A percentile compares a stretch with the other conserved stretches of the same genome.
phyloP scores from a whole-genome alignment of 2,113 vertebrate genomes.

The Phoenicopterus ruber region DNA sequence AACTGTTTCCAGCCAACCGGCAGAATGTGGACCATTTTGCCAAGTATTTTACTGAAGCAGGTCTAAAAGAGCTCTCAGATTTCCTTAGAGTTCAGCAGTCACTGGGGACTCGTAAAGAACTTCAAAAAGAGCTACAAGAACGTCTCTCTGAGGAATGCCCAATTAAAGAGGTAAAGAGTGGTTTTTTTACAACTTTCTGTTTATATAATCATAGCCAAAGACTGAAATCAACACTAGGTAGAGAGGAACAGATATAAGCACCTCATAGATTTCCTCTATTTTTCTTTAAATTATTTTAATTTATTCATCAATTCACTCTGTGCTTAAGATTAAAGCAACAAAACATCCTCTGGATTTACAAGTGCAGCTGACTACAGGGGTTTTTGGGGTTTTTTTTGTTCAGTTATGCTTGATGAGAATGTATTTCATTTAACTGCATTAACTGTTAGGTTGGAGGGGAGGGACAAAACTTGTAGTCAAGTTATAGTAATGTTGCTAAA shows the following conservation, averaged over 20 bases:
- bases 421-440: neutral
- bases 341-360: neutral
- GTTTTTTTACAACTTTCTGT: neutral
- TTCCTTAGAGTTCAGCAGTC: slow-evolving; percentile 87
- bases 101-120: slow-evolving; percentile 89
- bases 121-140: slow-evolving; percentile 91
- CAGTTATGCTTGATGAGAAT: neutral
- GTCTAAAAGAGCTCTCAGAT: slow-evolving; percentile 89
- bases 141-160: slow-evolving; percentile 88
- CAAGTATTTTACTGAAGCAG: slow-evolving; percentile 88
- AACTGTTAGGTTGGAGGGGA: neutral
- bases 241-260: neutral
- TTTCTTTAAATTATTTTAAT: neutral
- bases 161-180: slow-evolving; percentile 81
- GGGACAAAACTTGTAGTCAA: neutral
- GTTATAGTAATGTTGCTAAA: neutral
- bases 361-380: neutral
- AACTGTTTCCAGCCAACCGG: slow-evolving; percentile 88
- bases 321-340: neutral
- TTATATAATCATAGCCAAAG: neutral
- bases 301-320: neutral
- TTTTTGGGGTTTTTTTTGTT: neutral
- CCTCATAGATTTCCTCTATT: neutral
- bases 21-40: slow-evolving; percentile 93
- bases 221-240: neutral